A percentile compares a stretch with the other conserved stretches of the same genome.
These are phyloP conservation scores for Oophaga pumilio DNA, from an alignment of 2,113 vertebrate genomes.

Conservation along the genomic window DNA sequence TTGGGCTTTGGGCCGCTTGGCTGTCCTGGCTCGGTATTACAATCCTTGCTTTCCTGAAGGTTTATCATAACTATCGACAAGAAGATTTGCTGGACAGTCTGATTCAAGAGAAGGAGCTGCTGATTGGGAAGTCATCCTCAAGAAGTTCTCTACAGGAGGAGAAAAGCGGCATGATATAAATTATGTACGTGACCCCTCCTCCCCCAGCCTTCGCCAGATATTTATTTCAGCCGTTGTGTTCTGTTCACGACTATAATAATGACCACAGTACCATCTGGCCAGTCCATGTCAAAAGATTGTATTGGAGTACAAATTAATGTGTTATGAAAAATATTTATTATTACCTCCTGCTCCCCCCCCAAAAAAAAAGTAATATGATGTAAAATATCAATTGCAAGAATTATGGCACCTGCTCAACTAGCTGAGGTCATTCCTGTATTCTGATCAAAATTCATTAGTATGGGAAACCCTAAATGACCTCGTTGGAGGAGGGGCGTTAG, in stretches of 20 bases:
- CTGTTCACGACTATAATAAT: not conserved
- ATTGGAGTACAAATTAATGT: too few species aligned
- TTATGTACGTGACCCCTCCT: not conserved
- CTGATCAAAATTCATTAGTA: not conserved
- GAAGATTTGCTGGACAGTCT: slow-evolving; percentile 93
- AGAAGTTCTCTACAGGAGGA: slow-evolving; percentile 74
- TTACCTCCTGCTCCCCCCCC: not conserved
- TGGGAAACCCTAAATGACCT: not conserved
- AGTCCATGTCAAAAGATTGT: too few species aligned
- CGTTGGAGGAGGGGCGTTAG: not conserved
- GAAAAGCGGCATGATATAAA: slow-evolving; percentile 88
- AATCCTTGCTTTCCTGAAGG: slow-evolving; percentile 91
- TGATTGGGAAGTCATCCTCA: slow-evolving; percentile 83
- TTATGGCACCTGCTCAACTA: not conserved
- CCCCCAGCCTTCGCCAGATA: not conserved
- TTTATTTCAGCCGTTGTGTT: not conserved
- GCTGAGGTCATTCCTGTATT: too few species aligned
- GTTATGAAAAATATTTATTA: not conserved
- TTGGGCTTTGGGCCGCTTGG: slow-evolving; percentile 96
- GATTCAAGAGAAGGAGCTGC: slow-evolving; percentile 93
- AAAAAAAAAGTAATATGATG: not conserved
- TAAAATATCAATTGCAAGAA: not conserved
- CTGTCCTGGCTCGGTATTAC: slow-evolving; percentile 91
- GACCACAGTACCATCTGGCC: too few species aligned
- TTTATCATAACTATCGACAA: slow-evolving; percentile 93